Evolutionary conservation across 2,113 vertebrate genomes (phyloP).

Genomic region (Argyrosomus japonicus): DNA sequence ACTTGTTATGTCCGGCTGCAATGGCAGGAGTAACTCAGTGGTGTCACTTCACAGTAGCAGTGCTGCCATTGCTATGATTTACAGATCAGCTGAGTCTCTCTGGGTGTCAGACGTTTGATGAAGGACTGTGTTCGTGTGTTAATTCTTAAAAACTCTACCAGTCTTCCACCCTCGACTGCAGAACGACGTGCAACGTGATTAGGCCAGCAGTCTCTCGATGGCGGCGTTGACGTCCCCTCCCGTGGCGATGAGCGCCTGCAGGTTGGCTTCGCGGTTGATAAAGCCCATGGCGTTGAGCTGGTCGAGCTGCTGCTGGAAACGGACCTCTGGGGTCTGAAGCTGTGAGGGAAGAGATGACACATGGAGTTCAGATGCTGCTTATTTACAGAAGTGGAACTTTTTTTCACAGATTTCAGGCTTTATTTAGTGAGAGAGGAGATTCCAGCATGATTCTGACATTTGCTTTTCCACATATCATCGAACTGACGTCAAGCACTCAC

Average conservation of each 20-base stretch:
- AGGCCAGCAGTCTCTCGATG: slow-evolving; percentile 86
- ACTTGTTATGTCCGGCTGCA: background rate
- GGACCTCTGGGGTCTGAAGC: slow-evolving; percentile 90
- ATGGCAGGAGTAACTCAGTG: background rate
- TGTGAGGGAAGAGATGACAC: slow-evolving; percentile 38
- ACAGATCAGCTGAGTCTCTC: background rate
- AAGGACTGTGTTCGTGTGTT: background rate
- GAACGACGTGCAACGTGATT: background rate
- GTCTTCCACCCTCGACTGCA: background rate
- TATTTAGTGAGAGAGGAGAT: background rate
- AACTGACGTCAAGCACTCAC: too few species aligned
- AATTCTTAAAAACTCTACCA: background rate
- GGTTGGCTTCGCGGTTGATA: slow-evolving; percentile 93
- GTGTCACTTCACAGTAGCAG: background rate
- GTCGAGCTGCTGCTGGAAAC: slow-evolving; percentile 93
- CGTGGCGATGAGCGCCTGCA: slow-evolving; percentile 88
- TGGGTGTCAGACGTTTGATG: background rate
- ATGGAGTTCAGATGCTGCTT: background rate
- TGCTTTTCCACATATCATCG: too few species aligned
- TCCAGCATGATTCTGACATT: background rate
- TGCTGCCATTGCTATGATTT: background rate
- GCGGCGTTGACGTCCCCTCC: slow-evolving; percentile 87
- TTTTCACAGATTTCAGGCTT: background rate
- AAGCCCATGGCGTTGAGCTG: slow-evolving; percentile 95
- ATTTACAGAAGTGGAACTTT: background rate